These are phyloP conservation scores for Chrysolina americana DNA, from an alignment of 2,888 invertebrate species.

Conservation along the genomic window DNA sequence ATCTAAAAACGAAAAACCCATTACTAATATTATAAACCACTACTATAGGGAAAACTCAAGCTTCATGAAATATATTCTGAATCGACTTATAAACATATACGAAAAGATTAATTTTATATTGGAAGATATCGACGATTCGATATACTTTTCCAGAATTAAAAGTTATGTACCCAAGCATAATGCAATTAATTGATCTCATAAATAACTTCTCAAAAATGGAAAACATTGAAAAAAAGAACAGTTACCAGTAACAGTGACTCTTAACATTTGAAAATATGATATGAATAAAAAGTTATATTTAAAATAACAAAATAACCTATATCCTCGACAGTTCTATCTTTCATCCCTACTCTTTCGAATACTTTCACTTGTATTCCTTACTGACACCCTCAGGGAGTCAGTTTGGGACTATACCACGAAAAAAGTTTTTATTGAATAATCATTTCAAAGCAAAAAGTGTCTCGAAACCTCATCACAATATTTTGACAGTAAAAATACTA, in stretches of 20 bases:
- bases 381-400: neutral
- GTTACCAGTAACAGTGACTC: neutral
- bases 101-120: slow-evolving; percentile 2
- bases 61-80: neutral
- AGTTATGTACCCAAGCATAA: slow-evolving; percentile 15
- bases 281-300: neutral
- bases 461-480: too few species aligned
- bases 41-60: neutral
- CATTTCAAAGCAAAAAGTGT: too few species aligned
- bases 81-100: neutral
- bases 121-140: slow-evolving; percentile 14
- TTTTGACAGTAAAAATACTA: too few species aligned
- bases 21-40: neutral
- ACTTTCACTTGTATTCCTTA: neutral
- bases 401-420: neutral
- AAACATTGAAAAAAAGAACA: neutral
- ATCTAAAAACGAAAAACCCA: slow-evolving; percentile 33
- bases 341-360: too few species aligned
- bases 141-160: neutral
- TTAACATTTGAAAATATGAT: neutral
- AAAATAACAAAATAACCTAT: slow-evolving; percentile 3
- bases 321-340: slow-evolving; percentile 13
- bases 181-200: neutral
- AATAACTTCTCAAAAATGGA: neutral
- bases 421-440: slow-evolving; percentile 1